Conservation (phyloP, 2,888 invertebrate species). For the Pterostichus niger region DNA sequence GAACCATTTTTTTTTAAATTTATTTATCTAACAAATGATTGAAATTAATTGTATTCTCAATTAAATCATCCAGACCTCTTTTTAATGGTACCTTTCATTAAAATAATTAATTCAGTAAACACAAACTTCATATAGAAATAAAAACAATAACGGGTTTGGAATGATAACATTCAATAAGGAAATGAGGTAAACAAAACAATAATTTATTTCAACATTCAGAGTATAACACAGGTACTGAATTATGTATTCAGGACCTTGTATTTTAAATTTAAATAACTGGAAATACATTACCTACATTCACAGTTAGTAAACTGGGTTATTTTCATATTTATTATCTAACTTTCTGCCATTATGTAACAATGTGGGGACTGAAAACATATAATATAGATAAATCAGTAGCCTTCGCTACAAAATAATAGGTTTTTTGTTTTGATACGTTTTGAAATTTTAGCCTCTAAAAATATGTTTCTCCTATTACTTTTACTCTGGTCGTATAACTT, state of each 20-base stretch:
- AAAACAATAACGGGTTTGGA: not conserved
- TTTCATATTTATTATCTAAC: not conserved
- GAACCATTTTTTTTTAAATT: no score
- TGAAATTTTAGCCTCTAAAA: no score
- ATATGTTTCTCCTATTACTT: no score
- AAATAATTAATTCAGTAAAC: no score
- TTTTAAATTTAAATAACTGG: conserved; percentile 1
- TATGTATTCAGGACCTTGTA: not conserved
- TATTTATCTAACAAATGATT: no score
- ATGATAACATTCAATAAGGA: not conserved
- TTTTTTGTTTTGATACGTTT: no score
- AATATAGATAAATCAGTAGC: not conserved
- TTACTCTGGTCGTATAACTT: no score
- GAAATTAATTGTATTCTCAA: no score
- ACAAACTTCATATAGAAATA: no score
- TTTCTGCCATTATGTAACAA: conserved; percentile 1
- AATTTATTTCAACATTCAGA: not conserved
- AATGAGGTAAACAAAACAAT: conserved; percentile 2
- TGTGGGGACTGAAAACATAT: not conserved
- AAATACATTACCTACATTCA: not conserved
- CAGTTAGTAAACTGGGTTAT: not conserved
- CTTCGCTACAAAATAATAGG: no score
- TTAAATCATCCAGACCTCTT: no score
- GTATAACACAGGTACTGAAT: not conserved
- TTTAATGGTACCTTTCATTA: no score